Base-by-base conservation (phyloP, 2,797 vertebrate species). In the Coccyzus lansbergi region DNA sequence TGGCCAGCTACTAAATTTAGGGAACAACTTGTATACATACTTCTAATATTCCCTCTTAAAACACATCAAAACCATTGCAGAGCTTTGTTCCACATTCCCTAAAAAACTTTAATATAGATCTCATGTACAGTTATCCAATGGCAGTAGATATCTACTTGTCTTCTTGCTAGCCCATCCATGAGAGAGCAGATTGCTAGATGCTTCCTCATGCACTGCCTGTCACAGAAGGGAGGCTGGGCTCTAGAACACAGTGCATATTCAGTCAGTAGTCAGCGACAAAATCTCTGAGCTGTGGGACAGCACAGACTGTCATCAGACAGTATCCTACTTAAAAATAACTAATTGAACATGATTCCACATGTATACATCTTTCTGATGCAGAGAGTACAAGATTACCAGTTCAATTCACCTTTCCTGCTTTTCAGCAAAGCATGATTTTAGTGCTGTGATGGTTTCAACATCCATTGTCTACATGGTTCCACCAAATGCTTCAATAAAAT, bases 171-270 rank as follows among this genome's bases (percentile, higher is more conserved):
- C 18, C 25, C 6, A 1, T 12, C 31, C 9, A 0, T 0, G 2
- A 2, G 34, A 53, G 5, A 49, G 13, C 21, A 22, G 46, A 33
- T 26, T 7, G 12, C 38, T 21, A 40, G 16, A 46, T 2, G 2
- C 33, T 40, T 7, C 24, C 15, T 42, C 0, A 0, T 0, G 0
- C 0, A 1, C 24, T 51, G 60, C 34, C 40, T 16, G 22, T 2
- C 6, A 46, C 1, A 0, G n/a, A 38, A 3, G 1, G 62, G 52
- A 78, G 58, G 58, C 11, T 2, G 2, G 15, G 12, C 36, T 83
- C 74, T 20, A 26, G 18, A 42, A 40, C 3, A 1, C 12, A 9
- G 33, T 0, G 2, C 3, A 4, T 25, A 7, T 10, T 52, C 2
- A 0, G 12, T 12, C 5, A 2, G 4, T 1, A 8, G 11, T 26